Evolutionary conservation across 1,140 invertebrate genomes (phyloP), one percentile per base, ranked within the genome.

Genomic region (Samia ricini): DNA sequence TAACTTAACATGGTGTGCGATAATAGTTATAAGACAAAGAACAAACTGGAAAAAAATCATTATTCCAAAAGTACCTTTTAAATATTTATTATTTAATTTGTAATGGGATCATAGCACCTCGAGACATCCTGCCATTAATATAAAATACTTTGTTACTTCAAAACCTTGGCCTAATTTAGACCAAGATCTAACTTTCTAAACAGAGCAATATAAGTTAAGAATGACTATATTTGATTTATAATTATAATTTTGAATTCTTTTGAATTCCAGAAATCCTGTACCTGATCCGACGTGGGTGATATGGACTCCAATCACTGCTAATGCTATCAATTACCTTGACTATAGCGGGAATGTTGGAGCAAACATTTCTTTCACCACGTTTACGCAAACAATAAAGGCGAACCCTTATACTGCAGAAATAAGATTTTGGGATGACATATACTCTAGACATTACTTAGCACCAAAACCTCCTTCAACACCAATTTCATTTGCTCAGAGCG

Each of bases 381-480:
- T 20, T 5, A 59, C 61, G 20, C 54, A 64, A 18, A 1, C 22
- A 1, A 3, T 15, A 15, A 64, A 23, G 22, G 51, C 58, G 8
- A 59, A 62, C 24, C 67, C 63, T 2, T 60, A 69, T 15, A 33
- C 42, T 2, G 36, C 18, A 5, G n/a, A 50, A 18, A 69, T 59
- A 56, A 56, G 19, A 0, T 65, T 69, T 52, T 69, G 67, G 67
- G 36, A 63, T 15, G 33, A 36, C 6, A 51, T 59, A 0, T 62
- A 64, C 4, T 7, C 10, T 4, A 60, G 29, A 22, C 59, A 62
- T 29, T 69, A 69, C 7, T 18, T 33, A 19, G 22, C 63, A 21
- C 67, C 67, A 18, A 48, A n/a, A 10, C 12, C 22, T 2, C 18
- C 57, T 0, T n/a, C n/a, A n/a, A n/a, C n/a, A n/a, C n/a, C n/a